These are phyloP conservation scores for Hirudo medicinalis DNA, from an alignment of 1,140 invertebrate species.

Conservation along the genomic window DNA sequence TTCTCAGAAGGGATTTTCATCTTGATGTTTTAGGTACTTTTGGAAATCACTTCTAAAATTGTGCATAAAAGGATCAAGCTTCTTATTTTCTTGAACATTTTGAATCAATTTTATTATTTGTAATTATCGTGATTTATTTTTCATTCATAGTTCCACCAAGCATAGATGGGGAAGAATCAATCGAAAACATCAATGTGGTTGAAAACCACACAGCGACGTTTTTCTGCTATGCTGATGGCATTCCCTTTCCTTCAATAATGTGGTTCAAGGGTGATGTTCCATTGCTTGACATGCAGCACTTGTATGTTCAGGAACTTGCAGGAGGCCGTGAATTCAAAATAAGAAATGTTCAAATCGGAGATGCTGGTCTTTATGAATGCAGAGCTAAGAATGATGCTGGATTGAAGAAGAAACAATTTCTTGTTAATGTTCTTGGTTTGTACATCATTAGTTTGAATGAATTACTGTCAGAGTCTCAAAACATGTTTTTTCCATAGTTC, in stretches of 20 bases:
- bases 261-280: slow-evolving; percentile 37
- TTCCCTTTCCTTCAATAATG: slow-evolving; percentile 41
- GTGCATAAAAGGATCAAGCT: not conserved
- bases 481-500: not conserved
- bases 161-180: slow-evolving; percentile 30
- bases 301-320: slow-evolving; percentile 23
- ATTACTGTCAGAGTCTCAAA: not conserved
- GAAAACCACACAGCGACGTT: slow-evolving; percentile 35
- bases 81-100: no score
- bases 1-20: slow-evolving; percentile 39
- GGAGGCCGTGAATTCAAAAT: slow-evolving; percentile 22
- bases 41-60: not conserved
- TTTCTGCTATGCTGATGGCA: slow-evolving; percentile 41
- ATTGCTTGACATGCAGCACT: slow-evolving; percentile 32
- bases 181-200: slow-evolving; percentile 27
- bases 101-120: not conserved
- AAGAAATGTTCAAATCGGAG: slow-evolving; percentile 24
- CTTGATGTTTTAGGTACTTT: slow-evolving; percentile 44
- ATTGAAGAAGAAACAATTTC: slow-evolving; percentile 28
- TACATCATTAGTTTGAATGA: not conserved
- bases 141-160: slow-evolving; percentile 39
- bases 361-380: slow-evolving; percentile 40
- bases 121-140: not conserved
- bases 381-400: slow-evolving; percentile 36
- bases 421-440: slow-evolving; percentile 28